Conservation (phyloP, 2,888 invertebrate species). For the Amaurobius ferox region DNA sequence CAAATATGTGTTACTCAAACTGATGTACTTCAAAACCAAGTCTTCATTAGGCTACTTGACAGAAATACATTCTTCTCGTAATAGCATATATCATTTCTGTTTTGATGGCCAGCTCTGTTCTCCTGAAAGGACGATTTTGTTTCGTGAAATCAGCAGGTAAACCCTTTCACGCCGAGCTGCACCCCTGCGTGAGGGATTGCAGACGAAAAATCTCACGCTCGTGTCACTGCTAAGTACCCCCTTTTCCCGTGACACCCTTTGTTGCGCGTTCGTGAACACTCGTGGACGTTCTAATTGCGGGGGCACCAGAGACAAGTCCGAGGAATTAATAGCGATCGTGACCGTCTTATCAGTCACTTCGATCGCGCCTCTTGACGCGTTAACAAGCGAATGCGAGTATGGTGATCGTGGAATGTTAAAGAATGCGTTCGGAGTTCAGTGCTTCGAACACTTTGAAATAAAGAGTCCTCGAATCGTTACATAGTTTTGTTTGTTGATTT, state of each 20-base stretch:
- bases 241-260: slow-evolving; percentile 57
- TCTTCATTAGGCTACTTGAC: background rate
- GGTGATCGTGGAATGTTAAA: background rate
- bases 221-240: slow-evolving; percentile 55
- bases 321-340: slow-evolving; percentile 10
- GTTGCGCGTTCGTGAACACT: slow-evolving; percentile 41
- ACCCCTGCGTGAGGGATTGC: slow-evolving; percentile 6
- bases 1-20: too few relatives aligned
- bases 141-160: background rate
- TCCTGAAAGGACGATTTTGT: background rate
- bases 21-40: background rate
- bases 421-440: background rate
- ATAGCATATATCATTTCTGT: too few relatives aligned
- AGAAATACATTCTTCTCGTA: too few relatives aligned
- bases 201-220: slow-evolving; percentile 42
- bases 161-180: background rate
- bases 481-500: too few relatives aligned
- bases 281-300: slow-evolving; percentile 56
- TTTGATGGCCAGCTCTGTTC: too few relatives aligned
- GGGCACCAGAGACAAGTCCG: slow-evolving; percentile 9
- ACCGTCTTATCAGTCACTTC: background rate
- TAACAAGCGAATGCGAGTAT: background rate
- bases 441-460: background rate
- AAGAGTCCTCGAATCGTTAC: too few relatives aligned
- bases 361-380: background rate